Base-by-base conservation (phyloP, 1,140 invertebrate genomes). In the Arctopsyche grandis region DNA sequence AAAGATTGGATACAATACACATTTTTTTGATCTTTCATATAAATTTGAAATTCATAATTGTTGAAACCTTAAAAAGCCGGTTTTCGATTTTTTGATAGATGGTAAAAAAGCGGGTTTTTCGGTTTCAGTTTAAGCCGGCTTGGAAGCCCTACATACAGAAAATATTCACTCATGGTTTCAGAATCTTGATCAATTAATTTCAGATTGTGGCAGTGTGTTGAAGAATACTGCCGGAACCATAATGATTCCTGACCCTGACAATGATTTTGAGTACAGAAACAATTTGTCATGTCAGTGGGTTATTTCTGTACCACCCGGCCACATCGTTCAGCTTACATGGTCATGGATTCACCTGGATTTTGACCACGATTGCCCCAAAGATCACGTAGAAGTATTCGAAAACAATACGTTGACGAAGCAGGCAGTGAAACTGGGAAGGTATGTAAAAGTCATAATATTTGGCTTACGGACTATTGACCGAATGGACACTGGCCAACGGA, bases 211-310 rank as follows among this genome's bases (percentile, higher is more conserved):
- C 43, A 94, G 93, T 16, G 89, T 95, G 38, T 86, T 92, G 12
- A 92, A 87, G 81, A 85, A 88, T 12, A 82, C 86, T 10, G 85
- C 86, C 0, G 91, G 92, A 0, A 84, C 86, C 3, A 92, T 94
- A 75, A 87, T 89, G 5, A 85, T 90, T 73, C 92, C 92, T 0
- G 77, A 81, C 69, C 16, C 84, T 22, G 82, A 83, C 26, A 88
- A 75, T 5, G 88, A 88, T 5, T 10, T 12, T 16, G 0, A n/a
- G 12, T 74, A 74, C 21, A 26, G 84, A 86, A 9, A 63, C 78
- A 10, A 95, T 84, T 87, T 87, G 9, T 91, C 83, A 88, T 99
- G 97, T 85, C 90, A 86, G 12, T 99, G 97, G 97, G 87, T 93
- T 1, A 92, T 99, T 29, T 87, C 90, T 79, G 95, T 93, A 7